phyloP scores from a whole-genome alignment of 2,113 vertebrate genomes.

The Eulacestoma nigropectus region DNA sequence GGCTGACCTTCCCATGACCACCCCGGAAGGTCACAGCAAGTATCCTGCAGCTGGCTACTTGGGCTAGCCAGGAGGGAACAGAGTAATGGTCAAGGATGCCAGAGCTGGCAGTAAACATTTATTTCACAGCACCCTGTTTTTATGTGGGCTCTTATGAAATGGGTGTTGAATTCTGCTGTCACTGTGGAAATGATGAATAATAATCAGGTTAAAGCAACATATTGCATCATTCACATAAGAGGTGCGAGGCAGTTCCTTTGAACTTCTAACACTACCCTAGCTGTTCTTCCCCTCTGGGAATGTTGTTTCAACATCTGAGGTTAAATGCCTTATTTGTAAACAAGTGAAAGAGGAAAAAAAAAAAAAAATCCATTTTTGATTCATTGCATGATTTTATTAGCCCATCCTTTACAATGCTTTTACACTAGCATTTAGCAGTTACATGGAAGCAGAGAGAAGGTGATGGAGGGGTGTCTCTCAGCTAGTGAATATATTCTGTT shows the following conservation, averaged over 20 bases:
- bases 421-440: background rate
- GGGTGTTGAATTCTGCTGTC: background rate
- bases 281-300: background rate
- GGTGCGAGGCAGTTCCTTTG: background rate
- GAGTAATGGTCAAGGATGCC: background rate
- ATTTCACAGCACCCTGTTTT: background rate
- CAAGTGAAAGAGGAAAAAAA: background rate
- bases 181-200: background rate
- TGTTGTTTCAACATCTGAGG: background rate
- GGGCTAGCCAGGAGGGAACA: background rate
- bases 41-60: background rate
- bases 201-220: background rate
- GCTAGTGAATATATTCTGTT: background rate
- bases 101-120: background rate
- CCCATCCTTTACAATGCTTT: background rate
- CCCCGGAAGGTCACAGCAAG: background rate
- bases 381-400: background rate
- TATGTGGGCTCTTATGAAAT: background rate
- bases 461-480: background rate
- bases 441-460: background rate
- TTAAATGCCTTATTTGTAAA: conserved; percentile 25
- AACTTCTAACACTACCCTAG: background rate
- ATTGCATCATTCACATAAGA: background rate
- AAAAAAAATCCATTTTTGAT: too few relatives aligned
- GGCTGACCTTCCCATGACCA: background rate